A percentile compares a stretch with the other conserved stretches of the same genome.
phyloP scores from a whole-genome alignment of 2,888 invertebrate species.

The Idaea biselata region DNA sequence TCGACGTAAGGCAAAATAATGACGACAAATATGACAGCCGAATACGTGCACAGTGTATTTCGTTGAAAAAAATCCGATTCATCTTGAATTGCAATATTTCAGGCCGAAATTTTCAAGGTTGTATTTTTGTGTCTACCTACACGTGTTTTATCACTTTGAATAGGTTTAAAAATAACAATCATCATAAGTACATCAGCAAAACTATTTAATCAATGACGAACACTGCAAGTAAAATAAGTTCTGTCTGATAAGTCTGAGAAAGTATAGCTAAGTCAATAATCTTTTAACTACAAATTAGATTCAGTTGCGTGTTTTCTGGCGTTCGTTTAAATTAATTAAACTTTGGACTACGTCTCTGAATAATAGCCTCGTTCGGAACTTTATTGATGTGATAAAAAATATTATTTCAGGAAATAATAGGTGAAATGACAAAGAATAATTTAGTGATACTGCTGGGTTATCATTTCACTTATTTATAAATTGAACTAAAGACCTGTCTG shows the following conservation, averaged over 20 bases:
- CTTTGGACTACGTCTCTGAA: slow-evolving; percentile 30
- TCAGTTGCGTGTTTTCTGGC: slow-evolving; percentile 49
- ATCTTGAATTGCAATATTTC: not conserved
- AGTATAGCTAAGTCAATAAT: slow-evolving; percentile 40
- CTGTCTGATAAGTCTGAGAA: slow-evolving; percentile 9
- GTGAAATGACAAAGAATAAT: not conserved
- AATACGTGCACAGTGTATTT: slow-evolving; percentile 32
- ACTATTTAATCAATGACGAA: not conserved
- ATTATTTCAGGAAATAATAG: slow-evolving; percentile 7
- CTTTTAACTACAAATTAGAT: slow-evolving; percentile 64
- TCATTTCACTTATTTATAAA: not conserved
- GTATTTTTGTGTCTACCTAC: slow-evolving; percentile 13
- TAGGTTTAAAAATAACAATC: too few relatives aligned
- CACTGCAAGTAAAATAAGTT: not conserved
- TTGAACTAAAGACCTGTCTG: not conserved
- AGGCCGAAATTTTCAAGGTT: slow-evolving; percentile 4
- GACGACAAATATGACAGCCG: slow-evolving; percentile 62
- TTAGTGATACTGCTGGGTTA: not conserved
- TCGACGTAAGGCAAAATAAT: slow-evolving; percentile 67
- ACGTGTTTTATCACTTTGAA: too few relatives aligned
- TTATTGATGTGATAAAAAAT: slow-evolving; percentile 51
- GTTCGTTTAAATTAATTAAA: slow-evolving; percentile 62
- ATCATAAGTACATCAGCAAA: too few relatives aligned
- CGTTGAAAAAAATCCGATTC: not conserved
- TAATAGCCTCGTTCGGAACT: slow-evolving; percentile 35